Evolutionary conservation across 2,113 vertebrate genomes (phyloP), one percentile per base, ranked within the genome.

Genomic region (Tetrao urogallus): DNA sequence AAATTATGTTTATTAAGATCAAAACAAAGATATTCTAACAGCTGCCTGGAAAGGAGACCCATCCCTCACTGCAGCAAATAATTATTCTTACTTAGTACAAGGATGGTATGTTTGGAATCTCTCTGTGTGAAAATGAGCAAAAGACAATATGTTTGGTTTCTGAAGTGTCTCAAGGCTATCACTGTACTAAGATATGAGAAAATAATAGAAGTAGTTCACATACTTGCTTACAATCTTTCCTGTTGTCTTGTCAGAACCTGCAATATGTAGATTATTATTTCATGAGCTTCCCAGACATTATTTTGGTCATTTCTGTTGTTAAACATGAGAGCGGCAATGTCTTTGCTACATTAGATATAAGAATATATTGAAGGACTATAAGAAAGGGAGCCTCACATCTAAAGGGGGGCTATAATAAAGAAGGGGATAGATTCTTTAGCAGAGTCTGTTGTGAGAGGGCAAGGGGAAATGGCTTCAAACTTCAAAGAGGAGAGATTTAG

Each of bases 321-420:
- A 91, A 92, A 78, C 57, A 40, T 77, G 92, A 94, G 17, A 38
- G 38, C 74, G 91, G 56, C 69, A 85, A 74, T 88, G 27, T 74
- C 78, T 90, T 90, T 90, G 82, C 71, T 89, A 64, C 84, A 63
- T 88, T 96, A 94, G 95, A 97, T 63, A 95, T 97, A 97, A 97
- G 94, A 95, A 95, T 82, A 73, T 75, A 52, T n/a, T 94, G 89
- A 28, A 8, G 14, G 27, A 9, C 52, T 54, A 54, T 28, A 30
- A 28, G 52, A 28, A 30, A 54, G 27, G 27, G 27, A 16, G 8
- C 27, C 27, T 28, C 52, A 54, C 8, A 28, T 54, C 52, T 54
- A 28, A 54, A 54, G 25, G 15, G 52, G 8, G 15, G 52, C 52
- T 16, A 54, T 54, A 28, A 28, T 16, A 30, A 54, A 54, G 52